Evolutionary conservation across 2,888 invertebrate genomes (phyloP).

Genomic region (Xestobium rufovillosum): DNA sequence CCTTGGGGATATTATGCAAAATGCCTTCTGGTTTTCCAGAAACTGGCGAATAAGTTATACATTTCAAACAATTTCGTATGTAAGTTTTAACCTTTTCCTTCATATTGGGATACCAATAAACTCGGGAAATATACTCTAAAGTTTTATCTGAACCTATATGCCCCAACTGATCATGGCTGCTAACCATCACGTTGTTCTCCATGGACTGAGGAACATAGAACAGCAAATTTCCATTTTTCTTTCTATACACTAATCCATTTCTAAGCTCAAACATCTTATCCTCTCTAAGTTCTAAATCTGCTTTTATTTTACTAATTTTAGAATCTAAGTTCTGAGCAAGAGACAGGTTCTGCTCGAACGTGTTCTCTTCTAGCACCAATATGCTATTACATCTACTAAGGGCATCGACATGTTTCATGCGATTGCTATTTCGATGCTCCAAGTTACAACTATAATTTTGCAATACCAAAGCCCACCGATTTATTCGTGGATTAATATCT

Average conservation of each 20-base stretch:
- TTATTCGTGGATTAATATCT: conserved; percentile 29
- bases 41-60: conserved; percentile 23
- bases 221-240: conserved; percentile 13
- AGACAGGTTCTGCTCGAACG: conserved; percentile 22
- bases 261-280: conserved; percentile 19
- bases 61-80: conserved; percentile 28
- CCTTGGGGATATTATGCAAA: conserved; percentile 27
- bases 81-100: conserved; percentile 22
- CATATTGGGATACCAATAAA: conserved; percentile 32
- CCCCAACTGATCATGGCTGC: conserved; percentile 15
- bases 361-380: conserved; percentile 23
- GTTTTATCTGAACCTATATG: conserved; percentile 15
- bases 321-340: conserved; percentile 21
- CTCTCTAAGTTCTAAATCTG: conserved; percentile 19
- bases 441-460: conserved; percentile 23
- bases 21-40: conserved; percentile 26
- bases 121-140: conserved; percentile 22
- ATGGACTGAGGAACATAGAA: conserved; percentile 25
- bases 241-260: conserved; percentile 23
- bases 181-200: conserved; percentile 14
- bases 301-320: conserved; percentile 21
- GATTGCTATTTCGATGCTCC: conserved; percentile 18
- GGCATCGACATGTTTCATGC: conserved; percentile 32
- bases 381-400: conserved; percentile 24
- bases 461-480: conserved; percentile 27